These are phyloP conservation scores for Uromys caudimaculatus DNA, from an alignment of 2,797 vertebrate genomes.

Conservation along the genomic window DNA sequence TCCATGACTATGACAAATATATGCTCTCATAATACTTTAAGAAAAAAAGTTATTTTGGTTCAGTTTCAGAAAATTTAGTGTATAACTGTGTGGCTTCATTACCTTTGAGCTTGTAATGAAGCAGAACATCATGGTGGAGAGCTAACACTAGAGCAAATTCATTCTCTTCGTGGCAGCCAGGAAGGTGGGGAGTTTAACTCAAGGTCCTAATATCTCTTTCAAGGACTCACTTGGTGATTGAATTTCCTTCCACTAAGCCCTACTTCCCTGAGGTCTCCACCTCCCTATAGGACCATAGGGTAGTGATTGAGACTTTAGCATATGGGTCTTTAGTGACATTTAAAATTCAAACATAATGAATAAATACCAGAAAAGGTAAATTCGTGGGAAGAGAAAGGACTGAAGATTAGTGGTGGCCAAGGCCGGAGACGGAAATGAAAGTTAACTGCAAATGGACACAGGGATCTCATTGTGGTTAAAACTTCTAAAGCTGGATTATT, in stretches of 20 bases:
- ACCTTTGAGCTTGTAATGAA: neutral
- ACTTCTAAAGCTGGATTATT: neutral
- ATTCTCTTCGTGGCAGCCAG: neutral
- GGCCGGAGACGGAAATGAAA: neutral
- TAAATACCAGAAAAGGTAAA: constrained; percentile 27
- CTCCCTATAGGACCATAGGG: neutral
- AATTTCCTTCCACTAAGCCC: neutral
- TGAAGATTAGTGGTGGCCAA: neutral
- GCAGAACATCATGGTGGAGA: neutral
- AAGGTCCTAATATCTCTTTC: neutral
- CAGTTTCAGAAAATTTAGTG: neutral
- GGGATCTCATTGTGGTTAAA: neutral
- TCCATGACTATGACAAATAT: neutral
- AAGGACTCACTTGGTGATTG: neutral
- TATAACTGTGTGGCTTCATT: neutral
- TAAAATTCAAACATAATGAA: neutral
- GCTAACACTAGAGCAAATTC: neutral
- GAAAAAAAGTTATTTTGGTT: neutral
- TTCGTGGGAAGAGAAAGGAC: neutral
- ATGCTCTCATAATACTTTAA: neutral
- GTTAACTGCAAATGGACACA: neutral
- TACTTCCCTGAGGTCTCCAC: neutral
- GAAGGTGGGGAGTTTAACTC: neutral
- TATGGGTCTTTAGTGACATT: neutral
- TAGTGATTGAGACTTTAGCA: neutral